Evolutionary conservation across 2,888 invertebrate genomes (phyloP), one percentile per base, ranked within the genome.

Genomic region (Clistopyga incitator): DNA sequence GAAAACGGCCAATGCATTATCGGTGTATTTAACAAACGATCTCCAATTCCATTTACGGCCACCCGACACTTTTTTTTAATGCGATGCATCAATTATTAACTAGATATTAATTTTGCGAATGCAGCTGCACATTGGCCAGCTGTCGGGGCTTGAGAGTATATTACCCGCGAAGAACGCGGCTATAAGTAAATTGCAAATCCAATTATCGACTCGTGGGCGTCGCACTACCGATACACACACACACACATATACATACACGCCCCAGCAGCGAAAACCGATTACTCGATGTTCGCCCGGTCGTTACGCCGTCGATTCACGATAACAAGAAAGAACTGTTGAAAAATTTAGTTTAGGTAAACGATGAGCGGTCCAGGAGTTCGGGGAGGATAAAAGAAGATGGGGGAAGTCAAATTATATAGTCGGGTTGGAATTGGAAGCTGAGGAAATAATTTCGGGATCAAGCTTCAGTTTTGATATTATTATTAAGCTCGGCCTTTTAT

Each of bases 181-280:
- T 68, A 71, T 70, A 78, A 82, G 78, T 76, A 79, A 82, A 82
- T 82, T 76, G 70, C 78, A 67, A 82, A 82, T 82, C 65, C 82
- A 82, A 82, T 82, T 79, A 82, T 76, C 78, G 82, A 82, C 78
- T 70, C 50, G 68, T 15, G 52, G 47, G 3, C 34, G 61, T 23
- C 81, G 23, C 13, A 23, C 29, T 42, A 13, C 34, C 45, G 38
- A 23, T 54, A 45, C 23, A 38, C 34, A 79, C 18, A 15, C 54
- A 52, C 54, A 38, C 29, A 50, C 61, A 45, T n/a, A 38, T 8
- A 38, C 3, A 38, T 8, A 38, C 34, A 38, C 34, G 8, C 34
- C 4, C 34, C 8, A 23, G 42, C 45, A 38, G 25, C 34, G 34
- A 25, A 23, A 78, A 47, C 18, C 45, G 61, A 70, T 75, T 65